A percentile compares a stretch with the other conserved stretches of the same genome.
These are phyloP conservation scores for Streptopelia turtur DNA, from an alignment of 2,797 vertebrate genomes.

Conservation along the genomic window DNA sequence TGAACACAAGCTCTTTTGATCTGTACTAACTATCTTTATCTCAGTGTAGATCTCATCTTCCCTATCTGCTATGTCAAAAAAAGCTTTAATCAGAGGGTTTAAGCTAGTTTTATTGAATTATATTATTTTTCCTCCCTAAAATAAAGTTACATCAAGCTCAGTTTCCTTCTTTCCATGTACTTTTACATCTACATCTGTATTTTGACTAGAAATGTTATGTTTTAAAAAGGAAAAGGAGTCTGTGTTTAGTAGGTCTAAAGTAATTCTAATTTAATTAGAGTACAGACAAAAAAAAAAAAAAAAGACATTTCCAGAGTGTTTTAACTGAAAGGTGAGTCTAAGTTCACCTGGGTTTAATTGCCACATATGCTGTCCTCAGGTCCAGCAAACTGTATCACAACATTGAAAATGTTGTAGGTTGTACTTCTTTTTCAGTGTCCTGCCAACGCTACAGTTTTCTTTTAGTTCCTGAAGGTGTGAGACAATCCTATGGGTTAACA, in stretches of 20 bases:
- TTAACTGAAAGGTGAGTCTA: constrained; percentile 36
- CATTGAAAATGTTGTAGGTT: neutral
- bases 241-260: constrained; percentile 30
- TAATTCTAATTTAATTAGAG: constrained; percentile 68
- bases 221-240: constrained; percentile 37
- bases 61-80: constrained; percentile 71
- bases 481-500: neutral
- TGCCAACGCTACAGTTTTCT: neutral
- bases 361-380: neutral
- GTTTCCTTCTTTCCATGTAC: constrained; percentile 49
- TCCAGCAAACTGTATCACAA: neutral
- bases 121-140: constrained; percentile 46
- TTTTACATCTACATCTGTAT: constrained; percentile 54
- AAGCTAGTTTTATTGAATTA: constrained; percentile 71
- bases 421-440: neutral
- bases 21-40: constrained; percentile 72
- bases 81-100: constrained; percentile 78
- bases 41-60: constrained; percentile 71
- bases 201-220: constrained; percentile 67
- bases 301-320: constrained; percentile 20
- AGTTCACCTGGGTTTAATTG: constrained; percentile 38
- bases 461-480: neutral
- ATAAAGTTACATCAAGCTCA: constrained; percentile 57
- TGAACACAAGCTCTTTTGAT: constrained; percentile 72
- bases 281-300: neutral